These are phyloP conservation scores for Archocentrus centrarchus DNA, from an alignment of 2,113 vertebrate species.

Conservation along the genomic window DNA sequence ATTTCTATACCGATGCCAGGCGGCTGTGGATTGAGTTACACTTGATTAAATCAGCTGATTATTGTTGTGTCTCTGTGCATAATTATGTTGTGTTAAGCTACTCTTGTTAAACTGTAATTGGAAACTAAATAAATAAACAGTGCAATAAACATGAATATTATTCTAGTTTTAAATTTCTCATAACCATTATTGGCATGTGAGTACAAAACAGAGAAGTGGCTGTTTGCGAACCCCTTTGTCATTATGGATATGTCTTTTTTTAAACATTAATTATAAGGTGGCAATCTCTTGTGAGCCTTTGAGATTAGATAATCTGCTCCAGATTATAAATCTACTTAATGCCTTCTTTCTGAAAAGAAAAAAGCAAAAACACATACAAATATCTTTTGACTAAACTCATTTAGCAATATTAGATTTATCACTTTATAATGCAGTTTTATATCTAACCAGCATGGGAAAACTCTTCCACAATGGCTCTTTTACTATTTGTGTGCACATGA, in stretches of 20 bases:
- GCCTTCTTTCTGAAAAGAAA: too few species aligned
- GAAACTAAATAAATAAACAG: background rate
- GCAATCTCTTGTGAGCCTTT: background rate
- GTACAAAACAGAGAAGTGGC: background rate
- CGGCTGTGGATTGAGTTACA: background rate
- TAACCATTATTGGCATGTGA: background rate
- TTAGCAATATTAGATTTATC: too few species aligned
- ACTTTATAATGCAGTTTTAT: too few species aligned
- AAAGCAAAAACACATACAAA: too few species aligned
- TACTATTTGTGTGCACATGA: background rate
- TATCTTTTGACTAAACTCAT: too few species aligned
- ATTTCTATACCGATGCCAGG: background rate
- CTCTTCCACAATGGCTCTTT: background rate
- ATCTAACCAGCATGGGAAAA: background rate
- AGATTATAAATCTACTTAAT: too few species aligned
- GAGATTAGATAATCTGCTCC: background rate
- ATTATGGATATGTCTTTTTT: background rate
- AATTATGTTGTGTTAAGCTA: background rate
- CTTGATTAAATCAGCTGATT: background rate
- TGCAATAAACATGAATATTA: background rate
- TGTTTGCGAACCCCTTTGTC: background rate
- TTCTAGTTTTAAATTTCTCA: background rate
- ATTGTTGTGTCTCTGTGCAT: background rate
- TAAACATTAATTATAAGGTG: background rate
- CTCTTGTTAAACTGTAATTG: background rate